Base-by-base conservation (phyloP, 2,888 invertebrate species). In the Ornithoptera priamus region DNA sequence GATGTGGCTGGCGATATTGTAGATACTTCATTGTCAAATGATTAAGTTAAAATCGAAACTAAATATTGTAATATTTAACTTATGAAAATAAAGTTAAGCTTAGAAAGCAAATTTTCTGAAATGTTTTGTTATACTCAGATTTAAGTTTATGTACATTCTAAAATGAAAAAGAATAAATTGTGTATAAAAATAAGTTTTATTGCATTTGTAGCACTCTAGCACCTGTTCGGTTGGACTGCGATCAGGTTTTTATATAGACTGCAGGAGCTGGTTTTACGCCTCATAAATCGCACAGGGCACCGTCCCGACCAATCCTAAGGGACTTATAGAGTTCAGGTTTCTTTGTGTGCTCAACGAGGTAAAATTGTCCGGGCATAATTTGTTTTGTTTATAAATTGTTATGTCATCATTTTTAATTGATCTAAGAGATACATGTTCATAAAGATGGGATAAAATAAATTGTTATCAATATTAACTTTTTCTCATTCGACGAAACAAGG, bases 281-380 rank as follows among this genome's bases (percentile, higher is more conserved):
- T 64, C 65, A 46, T 60, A 64, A 63, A 63, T 56, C 59, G 60
- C 18, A 20, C 20, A 60, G 60, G 67, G 22, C 57, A 62, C 62
- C 39, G 62, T 42, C 60, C 67, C 64, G 36, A 15, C 57, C 63
- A 36, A 50, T 61, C 46, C 70, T 57, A n/a, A 64, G 67, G 57
- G 56, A 70, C 64, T 56, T 70, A 64, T 61, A 58, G 63, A 61
- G 67, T 59, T 56, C 61, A 57, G 60, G 60, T 67, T 61, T 42
- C n/a, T 39, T 22, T 24, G 42, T 12, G 42, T 53, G 56, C n/a
- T 53, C 59, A 18, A 57, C 46, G 36, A 18, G 46, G 39, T 12
- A 60, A 61, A 60, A 30, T 63, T 7, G 56, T 56, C 67, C 7
- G 50, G 46, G 39, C 6, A 2, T 46, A 36, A 59, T 36, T 46